These are phyloP conservation scores for Thaumetopoea pityocampa DNA, from an alignment of 1,140 invertebrate genomes.

Conservation along the genomic window DNA sequence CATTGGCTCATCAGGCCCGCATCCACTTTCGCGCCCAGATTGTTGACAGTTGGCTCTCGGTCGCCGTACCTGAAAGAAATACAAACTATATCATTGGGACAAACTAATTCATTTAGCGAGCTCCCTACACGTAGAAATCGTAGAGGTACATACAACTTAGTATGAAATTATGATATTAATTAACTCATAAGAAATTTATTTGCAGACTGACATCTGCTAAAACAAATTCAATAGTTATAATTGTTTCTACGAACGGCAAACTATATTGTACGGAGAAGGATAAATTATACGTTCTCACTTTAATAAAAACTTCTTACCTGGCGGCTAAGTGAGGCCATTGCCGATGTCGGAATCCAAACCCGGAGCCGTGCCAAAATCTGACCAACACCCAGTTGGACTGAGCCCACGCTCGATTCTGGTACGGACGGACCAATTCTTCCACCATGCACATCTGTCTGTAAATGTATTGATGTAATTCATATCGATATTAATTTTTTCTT, in stretches of 20 bases:
- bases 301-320: constrained; percentile 39
- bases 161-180: too few relatives aligned
- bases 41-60: constrained; percentile 63
- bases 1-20: constrained; percentile 68
- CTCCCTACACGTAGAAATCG: neutral
- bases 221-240: too few relatives aligned
- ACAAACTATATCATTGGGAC: neutral
- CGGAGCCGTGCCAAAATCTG: constrained; percentile 89
- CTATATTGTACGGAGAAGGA: too few relatives aligned
- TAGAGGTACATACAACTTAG: too few relatives aligned
- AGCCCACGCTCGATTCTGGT: constrained; percentile 90
- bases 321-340: constrained; percentile 66
- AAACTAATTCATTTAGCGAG: neutral
- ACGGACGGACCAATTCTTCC: constrained; percentile 82
- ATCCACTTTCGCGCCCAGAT: constrained; percentile 65
- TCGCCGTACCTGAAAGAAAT: constrained; percentile 51
- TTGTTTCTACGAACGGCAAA: too few relatives aligned
- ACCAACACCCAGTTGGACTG: constrained; percentile 92
- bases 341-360: constrained; percentile 88
- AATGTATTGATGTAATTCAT: constrained; percentile 1
- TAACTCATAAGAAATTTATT: too few relatives aligned
- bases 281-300: too few relatives aligned
- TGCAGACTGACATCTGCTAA: too few relatives aligned
- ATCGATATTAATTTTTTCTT: too few relatives aligned
- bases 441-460: constrained; percentile 79